These are phyloP conservation scores for Tetrao urogallus DNA, from an alignment of 2,113 vertebrate genomes.

Conservation along the genomic window DNA sequence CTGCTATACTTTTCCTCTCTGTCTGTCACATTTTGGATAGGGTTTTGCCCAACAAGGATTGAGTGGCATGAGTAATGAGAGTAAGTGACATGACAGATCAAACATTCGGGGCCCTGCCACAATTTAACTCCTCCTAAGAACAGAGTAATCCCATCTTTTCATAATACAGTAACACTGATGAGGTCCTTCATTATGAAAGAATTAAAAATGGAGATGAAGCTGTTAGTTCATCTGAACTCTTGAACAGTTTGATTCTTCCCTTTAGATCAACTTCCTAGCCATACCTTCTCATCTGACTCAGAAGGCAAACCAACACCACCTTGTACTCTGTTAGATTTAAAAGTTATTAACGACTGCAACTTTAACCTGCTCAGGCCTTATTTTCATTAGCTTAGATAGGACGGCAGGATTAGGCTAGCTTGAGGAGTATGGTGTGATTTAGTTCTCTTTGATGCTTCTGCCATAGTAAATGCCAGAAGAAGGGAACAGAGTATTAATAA, in stretches of 20 bases:
- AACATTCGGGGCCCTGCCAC: not conserved
- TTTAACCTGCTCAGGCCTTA: constrained; percentile 29
- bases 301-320: not conserved
- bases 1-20: not conserved
- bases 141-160: constrained; percentile 34
- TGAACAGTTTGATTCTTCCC: not conserved
- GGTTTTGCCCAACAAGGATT: constrained; percentile 18
- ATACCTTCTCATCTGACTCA: not conserved
- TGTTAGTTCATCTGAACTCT: not conserved
- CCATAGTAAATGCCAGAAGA: constrained; percentile 72
- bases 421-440: constrained; percentile 33
- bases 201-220: not conserved
- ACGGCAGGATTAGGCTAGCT: constrained; percentile 42
- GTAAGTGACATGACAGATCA: constrained; percentile 1
- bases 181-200: constrained; percentile 41
- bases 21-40: constrained; percentile 5
- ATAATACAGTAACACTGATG: constrained; percentile 21
- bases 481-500: constrained; percentile 65
- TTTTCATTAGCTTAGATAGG: constrained; percentile 31
- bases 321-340: constrained; percentile 21
- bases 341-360: constrained; percentile 13
- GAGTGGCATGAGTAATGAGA: not conserved
- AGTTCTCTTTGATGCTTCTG: constrained; percentile 64
- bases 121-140: constrained; percentile 26
- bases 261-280: not conserved